These are phyloP conservation scores for Tetramorium alpestre DNA, from an alignment of 1,140 invertebrate species.

Conservation along the genomic window DNA sequence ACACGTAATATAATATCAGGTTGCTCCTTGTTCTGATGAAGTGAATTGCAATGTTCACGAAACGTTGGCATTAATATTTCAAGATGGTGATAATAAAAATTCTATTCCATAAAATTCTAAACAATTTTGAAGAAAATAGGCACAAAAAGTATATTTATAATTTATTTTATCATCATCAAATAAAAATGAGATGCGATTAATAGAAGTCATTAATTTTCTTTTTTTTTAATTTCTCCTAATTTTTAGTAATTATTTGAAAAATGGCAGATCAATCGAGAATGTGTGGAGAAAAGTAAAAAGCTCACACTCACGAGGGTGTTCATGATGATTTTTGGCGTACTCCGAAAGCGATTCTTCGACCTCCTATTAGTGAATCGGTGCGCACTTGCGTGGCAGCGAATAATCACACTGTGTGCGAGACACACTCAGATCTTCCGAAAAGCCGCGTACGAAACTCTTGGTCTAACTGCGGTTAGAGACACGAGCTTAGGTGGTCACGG, in stretches of 20 bases:
- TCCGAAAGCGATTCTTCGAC: not conserved
- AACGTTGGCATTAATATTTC: not conserved
- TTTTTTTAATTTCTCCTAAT: not conserved
- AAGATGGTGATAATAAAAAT: not conserved
- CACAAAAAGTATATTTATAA: too few relatives aligned
- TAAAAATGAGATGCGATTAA: not conserved
- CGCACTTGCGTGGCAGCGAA: conserved; percentile 6
- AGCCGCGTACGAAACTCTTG: conserved; percentile 48
- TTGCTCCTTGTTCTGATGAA: too few relatives aligned
- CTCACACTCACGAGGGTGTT: conserved; percentile 69
- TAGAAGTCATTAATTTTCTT: not conserved
- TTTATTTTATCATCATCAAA: not conserved
- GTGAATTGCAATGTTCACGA: too few relatives aligned
- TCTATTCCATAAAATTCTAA: too few relatives aligned
- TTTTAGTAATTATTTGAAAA: not conserved
- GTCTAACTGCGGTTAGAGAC: conserved; percentile 45
- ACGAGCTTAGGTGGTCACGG: conserved; percentile 55
- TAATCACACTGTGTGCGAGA: not conserved
- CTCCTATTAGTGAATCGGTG: not conserved
- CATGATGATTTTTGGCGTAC: conserved; percentile 45
- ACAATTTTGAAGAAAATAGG: too few relatives aligned
- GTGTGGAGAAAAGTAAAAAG: not conserved
- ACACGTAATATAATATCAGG: too few relatives aligned
- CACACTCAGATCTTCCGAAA: conserved; percentile 24
- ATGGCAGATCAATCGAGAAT: not conserved